Evolutionary conservation across 2,797 vertebrate genomes (phyloP).

Genomic region (Phataginus tricuspis): DNA sequence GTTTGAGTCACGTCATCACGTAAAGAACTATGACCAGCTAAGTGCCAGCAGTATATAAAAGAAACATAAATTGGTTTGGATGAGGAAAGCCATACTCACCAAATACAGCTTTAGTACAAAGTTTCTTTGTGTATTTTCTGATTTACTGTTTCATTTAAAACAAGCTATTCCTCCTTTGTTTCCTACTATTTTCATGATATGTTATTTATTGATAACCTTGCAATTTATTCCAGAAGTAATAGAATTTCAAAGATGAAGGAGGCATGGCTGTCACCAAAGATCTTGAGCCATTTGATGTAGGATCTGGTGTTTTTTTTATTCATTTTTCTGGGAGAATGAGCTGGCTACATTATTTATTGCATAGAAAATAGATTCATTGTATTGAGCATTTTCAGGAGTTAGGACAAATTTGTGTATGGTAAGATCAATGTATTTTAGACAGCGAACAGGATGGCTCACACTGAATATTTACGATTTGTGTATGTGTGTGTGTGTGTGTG

Average conservation of each 20-base stretch:
- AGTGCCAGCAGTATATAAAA: background rate
- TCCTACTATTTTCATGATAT: background rate
- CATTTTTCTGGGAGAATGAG: background rate
- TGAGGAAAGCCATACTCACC: background rate
- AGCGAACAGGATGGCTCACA: background rate
- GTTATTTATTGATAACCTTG: background rate
- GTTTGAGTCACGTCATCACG: background rate
- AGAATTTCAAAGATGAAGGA: background rate
- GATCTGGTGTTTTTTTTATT: background rate
- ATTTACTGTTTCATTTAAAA: background rate
- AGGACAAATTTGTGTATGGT: background rate
- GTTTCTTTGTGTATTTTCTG: background rate
- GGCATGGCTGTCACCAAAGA: background rate
- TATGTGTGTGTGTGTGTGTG: background rate
- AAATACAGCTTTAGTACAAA: accelerated
- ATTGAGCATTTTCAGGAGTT: background rate
- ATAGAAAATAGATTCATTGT: background rate
- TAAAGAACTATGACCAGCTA: background rate
- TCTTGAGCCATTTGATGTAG: background rate
- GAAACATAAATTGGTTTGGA: too few species aligned
- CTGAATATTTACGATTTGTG: background rate
- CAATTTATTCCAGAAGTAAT: background rate
- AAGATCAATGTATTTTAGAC: background rate
- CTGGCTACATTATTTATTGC: background rate
- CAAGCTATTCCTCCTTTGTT: accelerated